These are phyloP conservation scores for Pristionchus pacificus DNA, from an alignment of 1,140 invertebrate genomes.

Conservation along the genomic window DNA sequence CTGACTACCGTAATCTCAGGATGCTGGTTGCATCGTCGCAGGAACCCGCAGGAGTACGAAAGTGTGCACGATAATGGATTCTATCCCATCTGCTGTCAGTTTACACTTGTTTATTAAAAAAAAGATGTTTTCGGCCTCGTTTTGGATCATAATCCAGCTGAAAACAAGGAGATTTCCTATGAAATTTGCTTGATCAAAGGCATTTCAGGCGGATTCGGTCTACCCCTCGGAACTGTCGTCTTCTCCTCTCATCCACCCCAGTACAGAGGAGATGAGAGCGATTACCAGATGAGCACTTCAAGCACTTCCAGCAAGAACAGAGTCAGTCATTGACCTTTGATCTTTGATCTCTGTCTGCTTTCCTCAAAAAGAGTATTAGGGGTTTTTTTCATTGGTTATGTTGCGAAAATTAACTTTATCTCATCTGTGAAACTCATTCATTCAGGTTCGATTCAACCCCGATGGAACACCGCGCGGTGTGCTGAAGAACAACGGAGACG, in stretches of 20 bases:
- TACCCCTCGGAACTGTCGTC: slow-evolving; percentile 40
- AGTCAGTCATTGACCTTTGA: background rate
- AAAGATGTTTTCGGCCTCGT: too few species aligned
- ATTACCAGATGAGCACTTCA: background rate
- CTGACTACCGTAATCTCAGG: too few species aligned
- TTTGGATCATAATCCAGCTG: too few species aligned
- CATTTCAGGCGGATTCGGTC: slow-evolving; percentile 42
- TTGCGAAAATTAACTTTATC: too few species aligned
- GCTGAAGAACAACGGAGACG: slow-evolving; percentile 38
- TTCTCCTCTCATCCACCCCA: slow-evolving; percentile 42
- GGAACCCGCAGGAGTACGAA: slow-evolving; percentile 39
- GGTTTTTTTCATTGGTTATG: too few species aligned
- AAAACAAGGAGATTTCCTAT: too few species aligned
- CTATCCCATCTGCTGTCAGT: slow-evolving; percentile 41
- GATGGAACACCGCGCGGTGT: slow-evolving; percentile 38
- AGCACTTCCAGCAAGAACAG: background rate
- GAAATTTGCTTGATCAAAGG: too few species aligned
- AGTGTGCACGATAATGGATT: slow-evolving; percentile 36
- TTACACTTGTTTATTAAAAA: too few species aligned
- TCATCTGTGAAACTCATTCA: background rate
- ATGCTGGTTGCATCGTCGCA: slow-evolving; percentile 39
- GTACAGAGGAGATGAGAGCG: slow-evolving; percentile 14
- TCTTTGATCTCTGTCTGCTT: background rate
- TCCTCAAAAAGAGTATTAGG: too few species aligned
- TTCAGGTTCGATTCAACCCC: slow-evolving; percentile 37